These are phyloP conservation scores for Gouania willdenowi DNA, from an alignment of 2,797 vertebrate genomes.

Conservation along the genomic window DNA sequence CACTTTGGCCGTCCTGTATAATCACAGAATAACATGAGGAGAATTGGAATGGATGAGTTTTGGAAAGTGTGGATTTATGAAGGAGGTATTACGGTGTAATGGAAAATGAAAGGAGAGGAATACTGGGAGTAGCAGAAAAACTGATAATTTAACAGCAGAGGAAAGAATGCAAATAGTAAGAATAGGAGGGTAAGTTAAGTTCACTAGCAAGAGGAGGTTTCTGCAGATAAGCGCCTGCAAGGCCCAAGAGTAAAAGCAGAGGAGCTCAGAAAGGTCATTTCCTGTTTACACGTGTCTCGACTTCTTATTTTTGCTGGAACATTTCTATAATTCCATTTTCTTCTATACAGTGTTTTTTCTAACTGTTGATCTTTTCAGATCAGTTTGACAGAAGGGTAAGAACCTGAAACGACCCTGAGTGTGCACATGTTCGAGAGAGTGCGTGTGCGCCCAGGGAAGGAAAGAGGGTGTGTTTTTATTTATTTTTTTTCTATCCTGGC, in stretches of 20 bases:
- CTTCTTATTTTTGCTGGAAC: slow-evolving; percentile 6
- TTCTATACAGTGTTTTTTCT: not conserved
- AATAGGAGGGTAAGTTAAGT: not conserved
- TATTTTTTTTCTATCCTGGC: no score
- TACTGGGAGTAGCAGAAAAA: not conserved
- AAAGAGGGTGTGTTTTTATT: not conserved
- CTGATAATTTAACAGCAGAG: not conserved
- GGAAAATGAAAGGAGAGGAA: not conserved
- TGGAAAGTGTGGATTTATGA: no score
- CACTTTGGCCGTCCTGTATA: no score
- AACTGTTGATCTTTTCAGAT: slow-evolving; percentile 9
- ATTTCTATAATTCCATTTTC: not conserved
- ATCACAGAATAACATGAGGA: no score
- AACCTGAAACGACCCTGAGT: slow-evolving; percentile 19
- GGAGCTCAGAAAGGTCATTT: slow-evolving; percentile 5
- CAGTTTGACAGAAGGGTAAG: not conserved
- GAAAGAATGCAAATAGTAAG: not conserved
- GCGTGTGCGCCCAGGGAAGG: not conserved
- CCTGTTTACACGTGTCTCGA: slow-evolving; percentile 16
- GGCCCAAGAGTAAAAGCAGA: not conserved
- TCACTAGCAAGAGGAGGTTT: slow-evolving; percentile 5
- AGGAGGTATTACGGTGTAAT: not conserved
- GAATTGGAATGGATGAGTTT: no score
- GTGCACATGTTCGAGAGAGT: not conserved
- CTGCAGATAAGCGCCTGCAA: slow-evolving; percentile 3